Evolutionary conservation across 2,888 invertebrate genomes (phyloP).

Genomic region (Heliconius ethilla): DNA sequence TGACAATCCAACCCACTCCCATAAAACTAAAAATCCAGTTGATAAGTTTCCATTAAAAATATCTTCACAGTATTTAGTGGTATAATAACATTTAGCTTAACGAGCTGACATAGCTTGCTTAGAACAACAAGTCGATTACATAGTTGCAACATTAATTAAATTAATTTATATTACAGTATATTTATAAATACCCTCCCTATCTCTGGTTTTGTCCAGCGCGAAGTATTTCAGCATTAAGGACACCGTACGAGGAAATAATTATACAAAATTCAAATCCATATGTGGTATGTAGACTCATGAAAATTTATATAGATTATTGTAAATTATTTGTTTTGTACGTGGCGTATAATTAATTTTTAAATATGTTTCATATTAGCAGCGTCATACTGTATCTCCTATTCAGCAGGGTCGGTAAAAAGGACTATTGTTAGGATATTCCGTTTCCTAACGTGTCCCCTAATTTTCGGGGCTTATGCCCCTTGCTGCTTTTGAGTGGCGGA

Average conservation of each 20-base stretch:
- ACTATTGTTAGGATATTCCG: too few species aligned
- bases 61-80: too few species aligned
- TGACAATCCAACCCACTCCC: not conserved
- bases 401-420: too few species aligned
- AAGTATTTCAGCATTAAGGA: conserved; percentile 16
- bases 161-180: not conserved
- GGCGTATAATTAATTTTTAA: not conserved
- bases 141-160: not conserved
- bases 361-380: not conserved
- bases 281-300: conserved; percentile 1
- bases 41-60: too few species aligned
- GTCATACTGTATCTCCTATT: too few species aligned
- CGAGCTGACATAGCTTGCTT: too few species aligned
- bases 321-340: not conserved
- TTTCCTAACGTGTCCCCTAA: not conserved
- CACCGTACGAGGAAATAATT: conserved; percentile 10
- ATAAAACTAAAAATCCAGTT: too few species aligned
- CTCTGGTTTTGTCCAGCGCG: conserved; percentile 16
- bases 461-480: not conserved
- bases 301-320: not conserved
- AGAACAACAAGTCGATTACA: not conserved
- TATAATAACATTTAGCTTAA: too few species aligned
- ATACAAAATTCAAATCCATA: not conserved
- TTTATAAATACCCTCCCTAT: conserved; percentile 26
- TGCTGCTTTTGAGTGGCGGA: not conserved